Evolutionary conservation across 1,140 invertebrate genomes (phyloP), one percentile per base, ranked within the genome.

Genomic region (Lethrus apterus): DNA sequence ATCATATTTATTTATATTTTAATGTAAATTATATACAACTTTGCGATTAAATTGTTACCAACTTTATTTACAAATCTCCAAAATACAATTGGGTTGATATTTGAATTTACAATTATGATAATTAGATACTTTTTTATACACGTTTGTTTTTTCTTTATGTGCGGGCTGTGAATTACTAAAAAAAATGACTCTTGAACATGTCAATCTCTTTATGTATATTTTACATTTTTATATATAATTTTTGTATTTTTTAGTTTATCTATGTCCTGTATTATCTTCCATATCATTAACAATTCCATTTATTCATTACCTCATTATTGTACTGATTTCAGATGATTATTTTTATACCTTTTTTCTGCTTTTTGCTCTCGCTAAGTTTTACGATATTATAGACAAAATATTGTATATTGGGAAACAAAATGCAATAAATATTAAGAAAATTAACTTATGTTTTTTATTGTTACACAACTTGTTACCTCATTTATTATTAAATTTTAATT

Each of bases 381-480:
- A 11, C 24, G 11, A 38, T 38, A 21, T 21, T 38, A 18, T 34
- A 14, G 17, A 14, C 14, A 9, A 38, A 21, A 21, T 19, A 10
- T 21, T 13, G 8, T 38, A 21, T 38, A 38, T 20, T 21, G 18
- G 24, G 10, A 23, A 18, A 38, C 14, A 38, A 38, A 38, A 2
- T 38, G 35, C 35, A 38, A 38, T 38, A 38, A 38, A 38, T 38
- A 21, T 38, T 38, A 19, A n/a, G n/a, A n/a, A n/a, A n/a, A n/a
- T n/a, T n/a, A n/a, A n/a, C n/a, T n/a, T n/a, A n/a, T n/a, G n/a
- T n/a, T n/a, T n/a, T n/a, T n/a, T n/a, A n/a, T n/a, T n/a, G n/a
- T n/a, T n/a, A n/a, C n/a, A n/a, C n/a, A n/a, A n/a, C n/a, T n/a
- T n/a, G n/a, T n/a, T n/a, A n/a, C n/a, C n/a, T n/a, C n/a, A n/a